A percentile compares a stretch with the other conserved stretches of the same genome.
Conservation (phyloP, 2,888 invertebrate species). For the Orgyia antiqua region DNA sequence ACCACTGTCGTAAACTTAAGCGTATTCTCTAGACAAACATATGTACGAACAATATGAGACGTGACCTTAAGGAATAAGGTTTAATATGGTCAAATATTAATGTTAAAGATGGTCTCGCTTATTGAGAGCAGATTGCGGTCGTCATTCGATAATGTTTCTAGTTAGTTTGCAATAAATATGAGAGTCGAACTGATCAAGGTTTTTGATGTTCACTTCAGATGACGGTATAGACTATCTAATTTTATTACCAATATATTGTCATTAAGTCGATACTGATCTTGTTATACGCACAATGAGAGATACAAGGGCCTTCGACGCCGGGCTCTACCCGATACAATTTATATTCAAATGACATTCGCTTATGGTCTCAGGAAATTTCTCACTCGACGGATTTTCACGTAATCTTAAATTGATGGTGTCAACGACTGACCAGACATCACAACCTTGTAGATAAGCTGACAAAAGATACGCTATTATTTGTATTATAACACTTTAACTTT, state of each 20-base stretch:
- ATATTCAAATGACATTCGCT: constrained; percentile 75
- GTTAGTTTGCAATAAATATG: constrained; percentile 72
- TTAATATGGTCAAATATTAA: constrained; percentile 39
- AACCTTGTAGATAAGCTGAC: constrained; percentile 33
- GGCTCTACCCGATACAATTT: constrained; percentile 63
- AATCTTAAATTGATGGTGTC: constrained; percentile 69
- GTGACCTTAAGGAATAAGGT: constrained; percentile 47
- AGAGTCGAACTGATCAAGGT: constrained; percentile 53
- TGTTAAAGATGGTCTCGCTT: constrained; percentile 42
- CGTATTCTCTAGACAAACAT: constrained; percentile 49
- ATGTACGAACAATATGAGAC: constrained; percentile 39
- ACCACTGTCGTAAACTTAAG: constrained; percentile 64
- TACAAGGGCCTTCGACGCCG: constrained; percentile 49
- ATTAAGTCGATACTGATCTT: constrained; percentile 78
- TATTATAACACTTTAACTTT: constrained; percentile 32
- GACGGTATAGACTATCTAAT: constrained; percentile 75
- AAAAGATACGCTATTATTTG: constrained; percentile 28
- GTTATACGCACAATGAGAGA: constrained; percentile 76
- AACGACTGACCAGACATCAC: constrained; percentile 41
- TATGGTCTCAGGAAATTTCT: constrained; percentile 67
- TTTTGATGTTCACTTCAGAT: constrained; percentile 62
- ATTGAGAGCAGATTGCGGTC: constrained; percentile 52
- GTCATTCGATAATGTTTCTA: constrained; percentile 74
- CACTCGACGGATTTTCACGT: constrained; percentile 72
- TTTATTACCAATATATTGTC: constrained; percentile 79